A percentile compares a stretch with the other conserved stretches of the same genome.
These are phyloP conservation scores for Sclerurus mexicanus DNA, from an alignment of 2,113 vertebrate species.

Conservation along the genomic window DNA sequence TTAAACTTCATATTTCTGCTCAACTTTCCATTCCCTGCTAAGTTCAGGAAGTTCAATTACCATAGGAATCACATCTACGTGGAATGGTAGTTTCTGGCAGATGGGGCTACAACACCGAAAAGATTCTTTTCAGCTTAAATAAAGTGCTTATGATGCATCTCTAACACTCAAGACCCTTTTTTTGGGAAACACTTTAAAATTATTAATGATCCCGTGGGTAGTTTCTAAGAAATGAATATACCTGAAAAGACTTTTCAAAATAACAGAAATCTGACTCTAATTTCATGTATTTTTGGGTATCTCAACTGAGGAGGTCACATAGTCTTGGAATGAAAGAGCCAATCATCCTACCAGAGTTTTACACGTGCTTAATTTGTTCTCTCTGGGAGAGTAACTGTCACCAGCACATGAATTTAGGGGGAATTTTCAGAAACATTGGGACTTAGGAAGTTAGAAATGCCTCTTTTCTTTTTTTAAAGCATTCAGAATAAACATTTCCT, in stretches of 20 bases:
- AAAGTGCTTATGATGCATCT: background rate
- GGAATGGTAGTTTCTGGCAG: background rate
- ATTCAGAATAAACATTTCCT: background rate
- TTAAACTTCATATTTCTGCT: background rate
- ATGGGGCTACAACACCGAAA: background rate
- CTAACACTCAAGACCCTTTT: background rate
- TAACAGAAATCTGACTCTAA: background rate
- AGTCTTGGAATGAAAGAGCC: background rate
- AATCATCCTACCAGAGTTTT: background rate
- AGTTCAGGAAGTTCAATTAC: background rate
- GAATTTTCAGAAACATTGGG: background rate
- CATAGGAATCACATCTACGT: background rate
- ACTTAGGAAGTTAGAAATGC: background rate
- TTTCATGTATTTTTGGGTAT: background rate
- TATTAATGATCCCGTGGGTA: background rate
- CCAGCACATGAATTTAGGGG: background rate
- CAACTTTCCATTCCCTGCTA: background rate
- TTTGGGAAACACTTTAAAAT: background rate
- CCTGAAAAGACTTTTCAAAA: background rate
- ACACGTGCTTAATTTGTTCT: background rate
- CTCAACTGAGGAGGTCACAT: background rate
- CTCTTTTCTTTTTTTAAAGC: background rate
- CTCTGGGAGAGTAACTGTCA: background rate
- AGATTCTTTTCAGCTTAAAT: background rate
- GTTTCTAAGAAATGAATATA: background rate